Base-by-base conservation (phyloP, 1,140 invertebrate species). In the Muscidifurax raptorellus region DNA sequence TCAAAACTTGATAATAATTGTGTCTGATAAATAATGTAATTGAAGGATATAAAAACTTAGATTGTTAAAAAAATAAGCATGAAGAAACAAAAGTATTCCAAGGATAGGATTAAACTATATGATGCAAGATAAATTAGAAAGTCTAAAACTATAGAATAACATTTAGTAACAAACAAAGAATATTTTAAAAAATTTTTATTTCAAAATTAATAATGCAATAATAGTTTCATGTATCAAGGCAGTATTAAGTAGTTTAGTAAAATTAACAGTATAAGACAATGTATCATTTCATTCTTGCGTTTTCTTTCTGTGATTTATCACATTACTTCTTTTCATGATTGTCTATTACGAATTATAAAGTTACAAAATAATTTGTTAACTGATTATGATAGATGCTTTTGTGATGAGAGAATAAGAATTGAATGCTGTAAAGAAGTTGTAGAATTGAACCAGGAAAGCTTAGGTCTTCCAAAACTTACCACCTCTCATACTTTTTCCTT, bases 401-500 rank as follows among this genome's bases (percentile, higher is more conserved):
- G 25, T 28, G 28, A 69, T 69, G 25, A 7, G 13, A 28, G 25
- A 69, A 30, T 12, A 27, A 30, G 66, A 28, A 69, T 59, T 59
- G 22, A 59, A 59, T 59, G 52, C 52, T 59, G 52, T 59, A 59
- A 59, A 59, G 52, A 59, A 59, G 52, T 59, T 59, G 52, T 22
- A 22, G 52, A 59, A 59, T 22, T 59, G 52, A 59, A 59, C 52
- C 52, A 59, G 52, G 52, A 59, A 52, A 59, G 52, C 66, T 69
- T 69, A 69, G 28, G 66, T 69, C 66, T 69, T 69, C 66, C 66
- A 69, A 15, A 69, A 69, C 66, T 69, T 69, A 69, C 66, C 28
- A 27, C 66, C 66, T 69, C 66, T 30, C 25, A 69, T 12, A 13
- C 66, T 30, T 27, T 69, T 69, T 28, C 66, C 28, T 69, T 69